These are phyloP conservation scores for Xiphorhynchus elegans DNA, from an alignment of 2,113 vertebrate genomes.

Conservation along the genomic window DNA sequence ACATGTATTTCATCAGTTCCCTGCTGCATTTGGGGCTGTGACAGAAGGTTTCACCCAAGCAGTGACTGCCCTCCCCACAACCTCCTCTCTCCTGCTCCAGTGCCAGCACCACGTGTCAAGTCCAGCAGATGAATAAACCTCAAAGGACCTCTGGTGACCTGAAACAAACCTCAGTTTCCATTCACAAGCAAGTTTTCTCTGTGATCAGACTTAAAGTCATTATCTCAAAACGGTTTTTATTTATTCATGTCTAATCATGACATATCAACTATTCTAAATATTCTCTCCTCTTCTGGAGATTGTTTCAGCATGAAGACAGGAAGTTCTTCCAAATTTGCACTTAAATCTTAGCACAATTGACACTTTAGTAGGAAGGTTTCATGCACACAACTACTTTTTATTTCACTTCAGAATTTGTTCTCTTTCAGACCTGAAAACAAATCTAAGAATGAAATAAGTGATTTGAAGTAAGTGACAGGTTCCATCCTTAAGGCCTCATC, in stretches of 20 bases:
- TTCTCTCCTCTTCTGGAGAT: background rate
- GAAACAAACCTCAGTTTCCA: background rate
- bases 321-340: background rate
- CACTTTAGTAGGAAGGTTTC: background rate
- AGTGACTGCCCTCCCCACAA: background rate
- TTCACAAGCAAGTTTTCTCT: background rate
- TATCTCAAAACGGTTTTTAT: background rate
- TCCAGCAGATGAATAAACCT: background rate
- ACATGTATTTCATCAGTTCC: background rate
- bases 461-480: background rate
- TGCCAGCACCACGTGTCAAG: fast-evolving
- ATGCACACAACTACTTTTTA: background rate
- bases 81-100: background rate
- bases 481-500: background rate
- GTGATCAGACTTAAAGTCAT: background rate
- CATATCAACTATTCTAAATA: background rate
- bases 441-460: background rate
- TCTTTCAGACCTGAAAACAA: background rate
- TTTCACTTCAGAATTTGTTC: background rate
- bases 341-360: background rate
- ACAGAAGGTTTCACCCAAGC: background rate
- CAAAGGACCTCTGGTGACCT: background rate
- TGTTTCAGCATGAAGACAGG: background rate
- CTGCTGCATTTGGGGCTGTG: background rate
- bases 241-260: background rate